These are phyloP conservation scores for Mastomys coucha DNA, from an alignment of 2,113 vertebrate species.

Conservation along the genomic window DNA sequence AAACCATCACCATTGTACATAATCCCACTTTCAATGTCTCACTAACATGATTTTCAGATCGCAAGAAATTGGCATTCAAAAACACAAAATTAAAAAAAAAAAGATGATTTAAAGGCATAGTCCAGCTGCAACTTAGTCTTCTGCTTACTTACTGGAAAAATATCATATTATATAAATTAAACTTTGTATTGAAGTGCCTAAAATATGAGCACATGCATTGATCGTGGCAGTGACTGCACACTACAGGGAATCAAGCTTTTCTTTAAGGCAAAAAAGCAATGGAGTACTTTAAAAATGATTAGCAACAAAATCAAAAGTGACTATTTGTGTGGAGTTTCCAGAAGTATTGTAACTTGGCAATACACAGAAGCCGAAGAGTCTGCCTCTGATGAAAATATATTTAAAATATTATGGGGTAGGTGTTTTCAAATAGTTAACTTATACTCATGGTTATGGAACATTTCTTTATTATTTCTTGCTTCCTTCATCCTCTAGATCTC, in stretches of 20 bases:
- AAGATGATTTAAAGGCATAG: not conserved
- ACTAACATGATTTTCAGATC: not conserved
- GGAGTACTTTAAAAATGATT: not conserved
- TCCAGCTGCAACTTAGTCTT: not conserved
- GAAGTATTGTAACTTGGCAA: not conserved
- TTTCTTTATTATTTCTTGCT: not conserved
- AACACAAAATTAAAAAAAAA: not conserved
- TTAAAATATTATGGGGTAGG: not conserved
- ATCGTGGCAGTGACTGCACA: not conserved
- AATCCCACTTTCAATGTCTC: not conserved
- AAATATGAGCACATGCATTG: constrained; percentile 27
- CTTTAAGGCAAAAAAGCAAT: constrained; percentile 34
- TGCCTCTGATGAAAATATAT: not conserved
- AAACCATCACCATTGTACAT: not conserved
- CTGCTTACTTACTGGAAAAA: not conserved
- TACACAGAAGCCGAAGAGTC: not conserved
- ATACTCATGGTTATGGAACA: not conserved
- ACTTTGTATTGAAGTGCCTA: not conserved
- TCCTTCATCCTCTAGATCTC: not conserved
- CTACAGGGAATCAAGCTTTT: not conserved
- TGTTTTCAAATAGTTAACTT: not conserved
- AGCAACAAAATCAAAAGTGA: constrained; percentile 21
- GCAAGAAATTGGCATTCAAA: not conserved
- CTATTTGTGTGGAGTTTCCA: not conserved
- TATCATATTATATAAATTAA: not conserved